These are phyloP conservation scores for Eurois occulta DNA, from an alignment of 2,888 invertebrate genomes.

Conservation along the genomic window DNA sequence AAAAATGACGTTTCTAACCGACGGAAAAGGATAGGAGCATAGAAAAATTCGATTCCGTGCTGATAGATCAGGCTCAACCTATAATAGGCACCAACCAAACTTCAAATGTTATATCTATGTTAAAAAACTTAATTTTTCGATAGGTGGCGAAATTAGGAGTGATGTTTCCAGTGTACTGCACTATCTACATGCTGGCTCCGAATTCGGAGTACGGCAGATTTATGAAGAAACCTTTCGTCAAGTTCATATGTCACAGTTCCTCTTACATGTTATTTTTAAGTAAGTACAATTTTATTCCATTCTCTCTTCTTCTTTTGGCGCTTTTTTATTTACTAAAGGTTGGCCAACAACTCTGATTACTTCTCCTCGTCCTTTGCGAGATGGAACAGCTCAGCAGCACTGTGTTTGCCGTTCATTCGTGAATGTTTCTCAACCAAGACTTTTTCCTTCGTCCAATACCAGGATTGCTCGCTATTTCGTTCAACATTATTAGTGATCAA, in stretches of 20 bases:
- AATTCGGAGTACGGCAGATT: conserved; percentile 96
- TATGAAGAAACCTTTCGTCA: conserved; percentile 99
- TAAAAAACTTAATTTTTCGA: conserved; percentile 68
- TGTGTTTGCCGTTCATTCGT: not conserved
- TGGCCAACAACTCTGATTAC: not conserved
- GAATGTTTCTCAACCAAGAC: not conserved
- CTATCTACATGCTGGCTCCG: conserved; percentile 97
- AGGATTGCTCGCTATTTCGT: not conserved
- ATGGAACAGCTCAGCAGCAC: not conserved
- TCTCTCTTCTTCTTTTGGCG: not conserved
- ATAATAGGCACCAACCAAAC: not conserved
- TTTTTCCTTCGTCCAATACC: not conserved
- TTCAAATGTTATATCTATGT: not conserved
- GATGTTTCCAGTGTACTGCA: conserved; percentile 98
- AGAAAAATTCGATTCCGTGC: not conserved
- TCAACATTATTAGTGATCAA: not conserved
- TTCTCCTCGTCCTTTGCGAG: not conserved
- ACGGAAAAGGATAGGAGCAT: no score
- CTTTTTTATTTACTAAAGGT: not conserved
- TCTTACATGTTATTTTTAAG: conserved; percentile 98
- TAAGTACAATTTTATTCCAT: conserved; percentile 89
- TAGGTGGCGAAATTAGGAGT: conserved; percentile 96
- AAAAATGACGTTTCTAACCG: no score
- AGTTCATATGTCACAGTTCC: conserved; percentile 99
- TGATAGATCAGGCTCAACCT: no score